Conservation (phyloP, 2,888 invertebrate species). For the Euproctis similis region DNA sequence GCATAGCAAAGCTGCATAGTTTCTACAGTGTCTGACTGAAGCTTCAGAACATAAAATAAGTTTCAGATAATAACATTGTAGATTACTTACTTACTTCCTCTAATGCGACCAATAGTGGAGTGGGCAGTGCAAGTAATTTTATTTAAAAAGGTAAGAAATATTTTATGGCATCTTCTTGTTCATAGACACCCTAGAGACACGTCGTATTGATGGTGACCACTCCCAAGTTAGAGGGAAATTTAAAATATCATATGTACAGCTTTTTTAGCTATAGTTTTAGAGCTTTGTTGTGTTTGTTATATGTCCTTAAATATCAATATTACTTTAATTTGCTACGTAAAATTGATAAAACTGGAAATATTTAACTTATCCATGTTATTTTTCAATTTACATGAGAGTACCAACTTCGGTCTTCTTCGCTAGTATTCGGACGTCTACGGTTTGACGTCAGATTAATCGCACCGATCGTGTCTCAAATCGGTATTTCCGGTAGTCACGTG, state of each 20-base stretch:
- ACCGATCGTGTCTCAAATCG: conserved; percentile 64
- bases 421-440: conserved; percentile 48
- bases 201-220: conserved; percentile 69
- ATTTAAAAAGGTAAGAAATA: conserved; percentile 9
- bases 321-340: no score
- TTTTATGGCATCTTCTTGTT: conserved; percentile 36
- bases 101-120: no score
- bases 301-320: no score
- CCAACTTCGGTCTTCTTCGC: conserved; percentile 47
- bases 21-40: no score
- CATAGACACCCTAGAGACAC: conserved; percentile 59
- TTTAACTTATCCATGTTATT: conserved; percentile 10
- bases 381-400: conserved; percentile 28
- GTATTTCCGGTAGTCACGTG: conserved; percentile 73
- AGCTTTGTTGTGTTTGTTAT: no score
- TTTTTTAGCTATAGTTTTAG: background rate
- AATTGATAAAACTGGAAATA: background rate
- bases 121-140: no score
- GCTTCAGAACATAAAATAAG: no score
- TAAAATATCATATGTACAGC: conserved; percentile 18
- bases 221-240: conserved; percentile 63
- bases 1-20: no score
- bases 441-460: conserved; percentile 66
- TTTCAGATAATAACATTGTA: no score
- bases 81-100: no score